A percentile compares a stretch with the other conserved stretches of the same genome.
These are phyloP conservation scores for Trypoxylon attenuatum DNA, from an alignment of 2,888 invertebrate genomes.

Conservation along the genomic window DNA sequence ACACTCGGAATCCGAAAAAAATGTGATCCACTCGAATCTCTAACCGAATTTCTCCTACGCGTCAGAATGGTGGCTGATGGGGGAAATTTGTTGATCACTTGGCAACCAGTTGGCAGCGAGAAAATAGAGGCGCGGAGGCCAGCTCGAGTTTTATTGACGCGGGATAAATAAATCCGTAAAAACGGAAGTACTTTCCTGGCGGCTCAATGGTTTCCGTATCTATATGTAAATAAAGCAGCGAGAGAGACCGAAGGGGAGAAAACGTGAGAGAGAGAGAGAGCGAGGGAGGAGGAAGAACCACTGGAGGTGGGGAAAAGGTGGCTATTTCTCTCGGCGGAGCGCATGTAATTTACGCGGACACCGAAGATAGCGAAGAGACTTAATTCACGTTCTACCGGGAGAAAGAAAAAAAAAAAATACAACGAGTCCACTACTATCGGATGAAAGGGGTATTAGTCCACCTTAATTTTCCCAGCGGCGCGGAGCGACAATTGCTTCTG, in stretches of 20 bases:
- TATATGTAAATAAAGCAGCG: constrained; percentile 69
- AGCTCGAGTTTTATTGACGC: constrained; percentile 52
- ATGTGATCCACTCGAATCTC: no score
- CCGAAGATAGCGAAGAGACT: constrained; percentile 60
- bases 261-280: not conserved
- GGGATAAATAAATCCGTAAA: constrained; percentile 55
- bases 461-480: constrained; percentile 50
- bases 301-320: constrained; percentile 47
- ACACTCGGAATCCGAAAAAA: no score
- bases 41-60: constrained; percentile 5
- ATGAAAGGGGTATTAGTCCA: constrained; percentile 60
- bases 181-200: constrained; percentile 54
- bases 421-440: constrained; percentile 24
- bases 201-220: constrained; percentile 65
- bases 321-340: constrained; percentile 58
- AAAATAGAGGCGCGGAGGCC: not conserved
- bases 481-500: not conserved
- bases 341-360: constrained; percentile 58
- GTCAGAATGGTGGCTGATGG: not conserved
- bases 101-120: not conserved
- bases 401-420: constrained; percentile 30
- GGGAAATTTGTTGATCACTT: not conserved
- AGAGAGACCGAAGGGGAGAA: constrained; percentile 26
- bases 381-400: constrained; percentile 53
- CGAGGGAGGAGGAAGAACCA: not conserved